Evolutionary conservation across 2,113 vertebrate species (phyloP).

Genomic region (Malurus melanocephalus): DNA sequence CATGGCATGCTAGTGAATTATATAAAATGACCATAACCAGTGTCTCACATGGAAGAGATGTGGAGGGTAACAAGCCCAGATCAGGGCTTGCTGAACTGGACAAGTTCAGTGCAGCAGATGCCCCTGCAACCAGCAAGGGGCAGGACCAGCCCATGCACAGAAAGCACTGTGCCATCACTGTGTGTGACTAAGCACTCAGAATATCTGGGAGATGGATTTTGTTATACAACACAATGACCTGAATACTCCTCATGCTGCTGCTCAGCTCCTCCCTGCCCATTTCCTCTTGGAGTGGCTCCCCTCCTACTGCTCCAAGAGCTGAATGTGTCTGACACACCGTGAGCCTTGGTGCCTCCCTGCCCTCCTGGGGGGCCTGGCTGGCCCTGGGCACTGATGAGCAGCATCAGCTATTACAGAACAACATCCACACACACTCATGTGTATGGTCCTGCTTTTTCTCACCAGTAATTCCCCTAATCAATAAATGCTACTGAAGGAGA

Average conservation of each 20-base stretch:
- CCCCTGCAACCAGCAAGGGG: background rate
- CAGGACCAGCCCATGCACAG: background rate
- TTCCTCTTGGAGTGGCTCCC: background rate
- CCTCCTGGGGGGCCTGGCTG: background rate
- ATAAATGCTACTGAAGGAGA: background rate
- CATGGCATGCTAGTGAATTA: background rate
- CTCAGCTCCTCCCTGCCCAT: background rate
- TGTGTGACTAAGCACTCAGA: background rate
- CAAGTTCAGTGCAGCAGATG: fast-evolving
- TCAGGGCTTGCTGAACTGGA: background rate
- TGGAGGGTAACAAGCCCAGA: background rate
- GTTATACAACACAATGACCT: background rate
- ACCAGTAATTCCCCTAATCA: background rate
- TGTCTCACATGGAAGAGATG: background rate
- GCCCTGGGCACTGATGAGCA: background rate
- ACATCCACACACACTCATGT: background rate
- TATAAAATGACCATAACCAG: background rate
- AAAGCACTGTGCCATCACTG: background rate
- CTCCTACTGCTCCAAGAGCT: background rate
- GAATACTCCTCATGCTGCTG: background rate
- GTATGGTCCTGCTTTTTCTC: fast-evolving
- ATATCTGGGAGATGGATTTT: background rate
- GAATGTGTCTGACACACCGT: background rate
- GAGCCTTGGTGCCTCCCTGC: background rate
- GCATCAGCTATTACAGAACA: background rate